Base-by-base conservation (phyloP, 2,888 invertebrate species). In the Sarcophaga caerulescens region DNA sequence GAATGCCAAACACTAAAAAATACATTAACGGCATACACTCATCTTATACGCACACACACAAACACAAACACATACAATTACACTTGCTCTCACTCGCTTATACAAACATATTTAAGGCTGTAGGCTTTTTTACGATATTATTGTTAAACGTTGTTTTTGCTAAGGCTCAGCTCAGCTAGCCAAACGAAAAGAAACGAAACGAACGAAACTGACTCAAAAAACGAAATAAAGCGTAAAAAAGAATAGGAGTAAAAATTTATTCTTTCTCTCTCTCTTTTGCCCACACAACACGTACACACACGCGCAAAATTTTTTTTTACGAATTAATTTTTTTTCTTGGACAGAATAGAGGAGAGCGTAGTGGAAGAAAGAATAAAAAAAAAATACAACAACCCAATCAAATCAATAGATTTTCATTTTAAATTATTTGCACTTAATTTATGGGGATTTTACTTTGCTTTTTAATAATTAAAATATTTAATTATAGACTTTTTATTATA, bases 1-100 rank as follows among this genome's bases (percentile, higher is more conserved):
- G 80, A 85, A 82, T 87, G 59, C 59, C 35, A 79, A 83, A 81
- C 66, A 80, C 70, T 14, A 12, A 44, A 80, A 66, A 19, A 73
- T 76, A 74, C 63, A 73, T 63, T 69, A 52, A 81, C 62, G 69
- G 77, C 17, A 80, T 21, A 74, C 47, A 47, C 3, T 47, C 21
- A 77, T 25, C 44, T 45, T 52, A 76, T 44, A 66, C 75, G 78
- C 66, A 79, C 76, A 44, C 1, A 57, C 76, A 66, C n/a, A 59
- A 77, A 73, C 63, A 65, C 68, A 74, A 19, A 25, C 62, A 59
- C 23, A 62, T 52, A 45, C 60, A 66, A 5, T 59, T 65, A 74
- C 60, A 59, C 70, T 71, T n/a, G 62, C 57, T 52, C n/a, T 21
- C 35, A 70, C 70, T 68, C 21, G 45, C 57, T 52, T 17, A 23